phyloP scores from a whole-genome alignment of 37 sponge, comb jelly and placozoan genomes.

The Crambe crambe region DNA sequence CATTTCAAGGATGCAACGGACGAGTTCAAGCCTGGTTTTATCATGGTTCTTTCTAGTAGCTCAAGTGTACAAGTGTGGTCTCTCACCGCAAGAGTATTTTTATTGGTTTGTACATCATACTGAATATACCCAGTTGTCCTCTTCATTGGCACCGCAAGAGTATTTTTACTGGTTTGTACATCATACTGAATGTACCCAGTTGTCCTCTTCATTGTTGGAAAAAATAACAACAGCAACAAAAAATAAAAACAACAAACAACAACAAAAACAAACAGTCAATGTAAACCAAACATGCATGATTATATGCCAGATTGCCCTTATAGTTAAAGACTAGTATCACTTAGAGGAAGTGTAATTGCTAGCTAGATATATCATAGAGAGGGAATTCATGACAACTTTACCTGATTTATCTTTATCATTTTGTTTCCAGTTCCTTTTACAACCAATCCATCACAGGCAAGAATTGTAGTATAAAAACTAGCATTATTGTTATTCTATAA shows the following conservation, averaged over 20 bases:
- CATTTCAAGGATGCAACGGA: not conserved
- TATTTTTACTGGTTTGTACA: not conserved
- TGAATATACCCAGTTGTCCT: not conserved
- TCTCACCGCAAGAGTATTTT: not conserved
- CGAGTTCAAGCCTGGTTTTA: not conserved
- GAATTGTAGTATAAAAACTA: conserved; percentile 2
- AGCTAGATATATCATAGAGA: too few species aligned
- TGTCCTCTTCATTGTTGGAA: not conserved
- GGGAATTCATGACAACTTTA: too few species aligned
- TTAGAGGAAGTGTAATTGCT: too few species aligned
- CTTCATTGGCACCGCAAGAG: not conserved
- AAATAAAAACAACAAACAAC: too few species aligned
- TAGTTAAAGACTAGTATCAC: too few species aligned
- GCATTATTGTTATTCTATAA: not conserved
- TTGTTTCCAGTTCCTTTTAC: conserved; percentile 28
- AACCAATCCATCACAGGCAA: conserved; percentile 31
- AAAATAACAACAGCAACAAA: too few species aligned
- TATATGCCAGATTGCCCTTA: too few species aligned
- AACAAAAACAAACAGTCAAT: too few species aligned
- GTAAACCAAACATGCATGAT: too few species aligned
- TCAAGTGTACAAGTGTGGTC: not conserved
- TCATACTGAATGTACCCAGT: not conserved
- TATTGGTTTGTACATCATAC: too few species aligned
- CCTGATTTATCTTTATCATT: conserved; percentile 6
- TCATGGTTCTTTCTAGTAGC: not conserved